Percentiles rank a stretch among this genome's conserved stretches.
phyloP scores from a whole-genome alignment of 2,797 vertebrate species.

The Rhinichthys osculus region DNA sequence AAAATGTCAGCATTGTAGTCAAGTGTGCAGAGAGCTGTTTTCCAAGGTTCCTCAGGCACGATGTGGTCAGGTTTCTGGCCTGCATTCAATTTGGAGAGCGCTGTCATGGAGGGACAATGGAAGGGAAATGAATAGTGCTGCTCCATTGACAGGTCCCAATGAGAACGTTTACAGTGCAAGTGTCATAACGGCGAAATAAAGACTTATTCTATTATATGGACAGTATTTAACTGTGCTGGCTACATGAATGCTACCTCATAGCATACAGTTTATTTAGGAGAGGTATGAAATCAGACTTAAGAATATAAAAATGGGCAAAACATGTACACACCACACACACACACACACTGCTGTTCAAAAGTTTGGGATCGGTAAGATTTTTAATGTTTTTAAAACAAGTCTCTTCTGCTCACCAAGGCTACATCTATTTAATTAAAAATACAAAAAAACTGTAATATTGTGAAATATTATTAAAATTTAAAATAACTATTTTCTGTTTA shows the following conservation, averaged over 20 bases:
- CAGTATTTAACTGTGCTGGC: not conserved
- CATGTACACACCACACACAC: no score
- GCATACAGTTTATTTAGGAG: not conserved
- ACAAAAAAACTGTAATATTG: no score
- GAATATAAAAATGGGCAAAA: not conserved
- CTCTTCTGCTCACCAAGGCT: no score
- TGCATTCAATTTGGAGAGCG: conserved; percentile 34
- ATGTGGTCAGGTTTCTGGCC: conserved; percentile 36
- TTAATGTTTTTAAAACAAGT: no score
- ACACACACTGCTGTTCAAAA: no score
- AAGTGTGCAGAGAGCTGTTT: conserved; percentile 22
- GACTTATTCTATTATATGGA: not conserved
- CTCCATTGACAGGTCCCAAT: not conserved
- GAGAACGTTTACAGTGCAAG: conserved; percentile 1
- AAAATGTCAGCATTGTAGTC: conserved; percentile 55
- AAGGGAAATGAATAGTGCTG: conserved; percentile 38
- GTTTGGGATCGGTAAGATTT: no score
- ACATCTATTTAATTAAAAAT: no score
- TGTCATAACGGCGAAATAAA: not conserved
- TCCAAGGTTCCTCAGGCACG: conserved; percentile 20
- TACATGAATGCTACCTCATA: not conserved
- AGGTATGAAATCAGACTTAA: not conserved
- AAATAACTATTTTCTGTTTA: no score
- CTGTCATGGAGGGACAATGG: conserved; percentile 38
- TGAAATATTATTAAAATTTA: no score